Percentiles rank a stretch among this genome's conserved stretches.
Conservation (phyloP, 1,140 invertebrate species). For the Nebria ingens region DNA sequence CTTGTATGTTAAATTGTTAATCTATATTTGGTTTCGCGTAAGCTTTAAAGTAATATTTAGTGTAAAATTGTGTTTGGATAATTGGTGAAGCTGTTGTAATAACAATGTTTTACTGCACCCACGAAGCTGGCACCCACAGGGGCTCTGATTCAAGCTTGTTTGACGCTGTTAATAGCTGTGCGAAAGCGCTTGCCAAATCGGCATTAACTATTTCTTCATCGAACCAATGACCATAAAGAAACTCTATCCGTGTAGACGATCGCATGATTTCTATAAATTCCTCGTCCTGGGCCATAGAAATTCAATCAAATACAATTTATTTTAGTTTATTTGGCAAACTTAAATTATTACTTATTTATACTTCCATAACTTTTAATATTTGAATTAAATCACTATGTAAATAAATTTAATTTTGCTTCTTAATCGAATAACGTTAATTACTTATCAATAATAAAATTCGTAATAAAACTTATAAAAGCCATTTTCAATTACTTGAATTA, state of each 20-base stretch:
- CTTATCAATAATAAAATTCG: too few species aligned
- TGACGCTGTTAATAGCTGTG: conserved; percentile 71
- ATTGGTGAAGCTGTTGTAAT: too few species aligned
- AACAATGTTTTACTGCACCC: conserved; percentile 65
- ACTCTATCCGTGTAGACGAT: conserved; percentile 82
- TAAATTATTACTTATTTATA: conserved; percentile 3
- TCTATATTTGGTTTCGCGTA: too few species aligned
- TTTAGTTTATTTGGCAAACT: not conserved
- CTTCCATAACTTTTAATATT: not conserved
- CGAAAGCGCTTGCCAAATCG: conserved; percentile 77
- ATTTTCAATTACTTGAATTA: conserved; percentile 9
- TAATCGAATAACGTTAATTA: too few species aligned
- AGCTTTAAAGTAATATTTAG: too few species aligned
- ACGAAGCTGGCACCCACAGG: conserved; percentile 90
- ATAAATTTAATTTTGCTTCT: too few species aligned
- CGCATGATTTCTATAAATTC: conserved; percentile 86
- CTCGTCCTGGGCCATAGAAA: conserved; percentile 63
- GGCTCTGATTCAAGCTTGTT: conserved; percentile 86
- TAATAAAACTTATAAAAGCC: conserved; percentile 13
- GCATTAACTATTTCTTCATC: conserved; percentile 89
- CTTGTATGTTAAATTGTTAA: too few species aligned
- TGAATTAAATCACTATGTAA: not conserved
- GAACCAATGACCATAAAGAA: conserved; percentile 89
- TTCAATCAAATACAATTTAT: not conserved
- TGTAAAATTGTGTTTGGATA: too few species aligned